Percentiles rank a stretch among this genome's conserved stretches.
Conservation (phyloP, 64 coral and sea anemone species). For the Montipora cactus region DNA sequence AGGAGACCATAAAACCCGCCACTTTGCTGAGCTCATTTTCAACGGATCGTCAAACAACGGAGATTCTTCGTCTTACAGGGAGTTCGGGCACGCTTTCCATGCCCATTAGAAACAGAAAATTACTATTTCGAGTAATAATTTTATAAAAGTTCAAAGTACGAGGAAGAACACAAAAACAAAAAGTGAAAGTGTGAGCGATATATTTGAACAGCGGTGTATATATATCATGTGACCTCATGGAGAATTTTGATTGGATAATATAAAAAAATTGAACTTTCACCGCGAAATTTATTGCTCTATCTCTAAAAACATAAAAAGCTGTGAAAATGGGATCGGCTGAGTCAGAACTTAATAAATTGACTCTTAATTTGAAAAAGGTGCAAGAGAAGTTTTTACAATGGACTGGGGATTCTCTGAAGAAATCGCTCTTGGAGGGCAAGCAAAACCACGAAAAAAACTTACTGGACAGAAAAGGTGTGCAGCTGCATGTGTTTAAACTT, state of each 20-base stretch:
- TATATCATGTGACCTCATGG: background rate
- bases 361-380: slow-evolving; percentile 42
- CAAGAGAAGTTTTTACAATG: slow-evolving; percentile 60
- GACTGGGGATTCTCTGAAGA: slow-evolving; percentile 46
- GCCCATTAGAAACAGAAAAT: background rate
- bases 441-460: slow-evolving; percentile 22
- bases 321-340: slow-evolving; percentile 29
- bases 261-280: slow-evolving; percentile 27
- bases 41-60: background rate
- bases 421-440: background rate
- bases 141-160: no score
- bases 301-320: background rate
- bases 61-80: background rate
- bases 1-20: slow-evolving; percentile 90
- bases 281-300: background rate
- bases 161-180: background rate
- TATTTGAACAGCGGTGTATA: background rate
- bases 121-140: background rate
- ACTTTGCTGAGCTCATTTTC: slow-evolving; percentile 60
- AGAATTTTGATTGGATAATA: background rate
- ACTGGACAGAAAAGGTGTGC: slow-evolving; percentile 14
- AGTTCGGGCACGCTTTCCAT: background rate
- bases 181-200: background rate
- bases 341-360: slow-evolving; percentile 54
- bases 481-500: no score